These are phyloP conservation scores for Centropristis striata DNA, from an alignment of 2,113 vertebrate species.

Conservation along the genomic window DNA sequence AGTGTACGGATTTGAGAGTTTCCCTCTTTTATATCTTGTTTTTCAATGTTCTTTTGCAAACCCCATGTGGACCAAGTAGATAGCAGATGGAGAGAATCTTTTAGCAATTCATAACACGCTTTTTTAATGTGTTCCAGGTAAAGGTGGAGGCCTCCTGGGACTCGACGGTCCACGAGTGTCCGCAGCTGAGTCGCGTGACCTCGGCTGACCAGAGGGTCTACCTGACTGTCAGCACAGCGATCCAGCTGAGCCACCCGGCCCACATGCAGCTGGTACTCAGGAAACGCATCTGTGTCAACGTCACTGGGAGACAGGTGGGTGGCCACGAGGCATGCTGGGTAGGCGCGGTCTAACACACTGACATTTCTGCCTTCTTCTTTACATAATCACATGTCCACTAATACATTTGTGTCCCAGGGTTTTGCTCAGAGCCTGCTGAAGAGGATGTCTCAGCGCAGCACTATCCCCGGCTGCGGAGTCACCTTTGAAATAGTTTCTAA, in stretches of 20 bases:
- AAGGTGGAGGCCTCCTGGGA: constrained; percentile 97
- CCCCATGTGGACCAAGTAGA: neutral
- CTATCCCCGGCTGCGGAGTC: constrained; percentile 92
- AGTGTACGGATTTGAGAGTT: neutral
- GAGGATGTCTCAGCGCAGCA: constrained; percentile 93
- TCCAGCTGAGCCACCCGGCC: constrained; percentile 94
- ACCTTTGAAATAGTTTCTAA: constrained; percentile 97
- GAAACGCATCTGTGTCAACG: constrained; percentile 94
- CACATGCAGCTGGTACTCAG: constrained; percentile 93
- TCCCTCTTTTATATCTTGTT: neutral
- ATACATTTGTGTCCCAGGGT: constrained; percentile 81
- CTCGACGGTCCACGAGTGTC: constrained; percentile 91
- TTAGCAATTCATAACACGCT: neutral
- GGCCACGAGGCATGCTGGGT: neutral
- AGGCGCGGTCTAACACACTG: neutral
- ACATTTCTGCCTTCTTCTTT: neutral
- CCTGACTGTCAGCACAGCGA: constrained; percentile 88
- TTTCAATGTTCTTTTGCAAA: neutral
- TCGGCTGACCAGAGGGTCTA: constrained; percentile 90
- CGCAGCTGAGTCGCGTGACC: constrained; percentile 89
- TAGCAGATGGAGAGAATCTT: neutral
- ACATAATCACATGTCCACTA: neutral
- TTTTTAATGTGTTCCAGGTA: constrained; percentile 81
- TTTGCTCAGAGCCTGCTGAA: constrained; percentile 95
- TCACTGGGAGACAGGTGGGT: constrained; percentile 78